Conservation (phyloP, 2,113 vertebrate genomes). For the Hemichromis elongatus region DNA sequence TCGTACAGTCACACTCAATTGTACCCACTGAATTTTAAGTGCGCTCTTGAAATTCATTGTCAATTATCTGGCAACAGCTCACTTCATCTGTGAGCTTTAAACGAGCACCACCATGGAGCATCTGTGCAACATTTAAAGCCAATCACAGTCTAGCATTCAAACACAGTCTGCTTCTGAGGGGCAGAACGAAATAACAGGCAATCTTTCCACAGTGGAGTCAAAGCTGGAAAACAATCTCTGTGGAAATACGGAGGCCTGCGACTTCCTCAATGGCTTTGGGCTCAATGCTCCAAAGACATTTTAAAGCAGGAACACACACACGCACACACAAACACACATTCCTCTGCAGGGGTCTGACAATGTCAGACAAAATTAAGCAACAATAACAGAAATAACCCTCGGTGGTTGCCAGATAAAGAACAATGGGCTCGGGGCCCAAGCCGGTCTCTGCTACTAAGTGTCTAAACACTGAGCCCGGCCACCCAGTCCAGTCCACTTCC, state of each 20-base stretch:
- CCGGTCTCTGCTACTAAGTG: conserved; percentile 62
- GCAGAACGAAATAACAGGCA: conserved; percentile 10
- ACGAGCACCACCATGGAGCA: not conserved
- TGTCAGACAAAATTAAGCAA: conserved; percentile 77
- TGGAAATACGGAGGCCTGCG: conserved; percentile 56
- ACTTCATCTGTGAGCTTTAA: not conserved
- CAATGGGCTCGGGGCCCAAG: conserved; percentile 70
- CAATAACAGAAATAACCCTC: conserved; percentile 77
- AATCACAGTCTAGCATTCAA: not conserved
- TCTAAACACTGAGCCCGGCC: conserved; percentile 73
- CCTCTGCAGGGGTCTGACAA: conserved; percentile 69
- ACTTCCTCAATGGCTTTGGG: conserved; percentile 56
- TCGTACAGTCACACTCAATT: not conserved
- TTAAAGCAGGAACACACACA: conserved; percentile 30
- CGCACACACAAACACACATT: conserved; percentile 44
- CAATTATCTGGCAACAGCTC: conserved; percentile 2
- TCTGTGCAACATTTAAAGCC: not conserved
- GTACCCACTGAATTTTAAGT: conserved; percentile 37
- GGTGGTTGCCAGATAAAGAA: conserved; percentile 76
- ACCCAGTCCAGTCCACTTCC: conserved; percentile 70
- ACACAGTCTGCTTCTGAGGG: conserved; percentile 8
- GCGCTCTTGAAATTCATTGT: conserved; percentile 25
- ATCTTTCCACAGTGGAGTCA: conserved; percentile 65
- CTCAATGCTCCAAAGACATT: conserved; percentile 42
- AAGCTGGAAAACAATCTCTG: conserved; percentile 58